These are phyloP conservation scores for Cerastis leucographa DNA, from an alignment of 2,888 invertebrate genomes.

Conservation along the genomic window DNA sequence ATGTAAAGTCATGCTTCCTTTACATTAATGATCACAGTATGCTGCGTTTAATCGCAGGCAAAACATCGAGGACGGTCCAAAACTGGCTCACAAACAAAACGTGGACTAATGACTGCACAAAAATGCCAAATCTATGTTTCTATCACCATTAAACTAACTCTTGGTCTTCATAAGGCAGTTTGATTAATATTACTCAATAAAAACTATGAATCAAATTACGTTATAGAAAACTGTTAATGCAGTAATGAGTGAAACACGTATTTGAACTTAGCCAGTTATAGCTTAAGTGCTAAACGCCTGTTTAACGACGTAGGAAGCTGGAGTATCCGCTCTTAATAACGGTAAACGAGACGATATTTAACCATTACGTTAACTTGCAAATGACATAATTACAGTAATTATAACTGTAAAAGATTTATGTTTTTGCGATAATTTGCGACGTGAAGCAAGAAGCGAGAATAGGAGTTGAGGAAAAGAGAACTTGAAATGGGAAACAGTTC, in stretches of 20 bases:
- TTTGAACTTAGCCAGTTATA: conserved; percentile 55
- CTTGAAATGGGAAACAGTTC: conserved; percentile 11
- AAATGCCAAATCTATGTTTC: not conserved
- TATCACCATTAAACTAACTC: not conserved
- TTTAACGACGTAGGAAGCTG: conserved; percentile 58
- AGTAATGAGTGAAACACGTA: conserved; percentile 49
- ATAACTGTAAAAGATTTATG: conserved; percentile 43
- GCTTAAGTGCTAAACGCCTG: conserved; percentile 46
- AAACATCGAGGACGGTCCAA: not conserved
- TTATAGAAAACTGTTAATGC: conserved; percentile 43
- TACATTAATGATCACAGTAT: not conserved
- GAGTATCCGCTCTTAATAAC: conserved; percentile 59
- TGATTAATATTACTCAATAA: not conserved
- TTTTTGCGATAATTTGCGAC: conserved; percentile 13
- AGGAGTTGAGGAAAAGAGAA: not conserved
- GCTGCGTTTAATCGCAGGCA: conserved; percentile 1
- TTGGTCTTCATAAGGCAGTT: not conserved
- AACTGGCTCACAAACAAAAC: not conserved
- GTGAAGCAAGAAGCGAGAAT: conserved; percentile 1
- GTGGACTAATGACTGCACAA: not conserved
- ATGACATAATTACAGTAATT: conserved; percentile 53
- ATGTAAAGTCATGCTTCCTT: conserved; percentile 25
- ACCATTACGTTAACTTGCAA: conserved; percentile 55
- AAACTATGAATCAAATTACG: conserved; percentile 43
- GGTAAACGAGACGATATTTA: conserved; percentile 51